These are phyloP conservation scores for Thinocorus orbignyianus DNA, from an alignment of 2,113 vertebrate genomes.

Conservation along the genomic window DNA sequence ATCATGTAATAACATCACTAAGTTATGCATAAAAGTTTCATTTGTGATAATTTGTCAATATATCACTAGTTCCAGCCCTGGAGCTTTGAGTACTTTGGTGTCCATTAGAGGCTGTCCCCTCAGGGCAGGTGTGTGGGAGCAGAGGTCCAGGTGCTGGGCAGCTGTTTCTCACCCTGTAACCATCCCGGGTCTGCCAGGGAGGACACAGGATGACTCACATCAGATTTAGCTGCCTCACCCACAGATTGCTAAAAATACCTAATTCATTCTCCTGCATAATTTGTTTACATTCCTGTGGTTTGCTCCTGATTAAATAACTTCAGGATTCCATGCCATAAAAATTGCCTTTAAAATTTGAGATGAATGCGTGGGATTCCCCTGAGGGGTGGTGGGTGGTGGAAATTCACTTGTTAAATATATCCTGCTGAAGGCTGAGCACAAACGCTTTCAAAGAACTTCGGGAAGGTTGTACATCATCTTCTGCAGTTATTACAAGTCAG, in stretches of 20 bases:
- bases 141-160: not conserved
- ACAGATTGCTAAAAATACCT: not conserved
- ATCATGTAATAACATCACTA: not conserved
- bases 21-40: not conserved
- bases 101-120: not conserved
- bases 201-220: not conserved
- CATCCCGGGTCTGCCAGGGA: not conserved
- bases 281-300: slow-evolving; percentile 34
- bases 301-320: not conserved
- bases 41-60: not conserved
- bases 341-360: not conserved
- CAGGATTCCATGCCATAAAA: not conserved
- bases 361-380: not conserved
- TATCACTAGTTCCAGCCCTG: not conserved
- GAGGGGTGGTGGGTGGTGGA: too few relatives aligned
- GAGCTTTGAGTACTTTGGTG: not conserved
- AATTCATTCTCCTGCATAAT: not conserved
- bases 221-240: not conserved
- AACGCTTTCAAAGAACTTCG: not conserved
- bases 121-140: not conserved
- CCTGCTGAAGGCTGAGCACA: not conserved
- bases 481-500: too few relatives aligned
- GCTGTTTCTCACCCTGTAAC: not conserved
- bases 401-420: not conserved
- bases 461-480: not conserved